These are phyloP conservation scores for Paedocypris sp. DNA, from an alignment of 2,113 vertebrate genomes.

Conservation along the genomic window DNA sequence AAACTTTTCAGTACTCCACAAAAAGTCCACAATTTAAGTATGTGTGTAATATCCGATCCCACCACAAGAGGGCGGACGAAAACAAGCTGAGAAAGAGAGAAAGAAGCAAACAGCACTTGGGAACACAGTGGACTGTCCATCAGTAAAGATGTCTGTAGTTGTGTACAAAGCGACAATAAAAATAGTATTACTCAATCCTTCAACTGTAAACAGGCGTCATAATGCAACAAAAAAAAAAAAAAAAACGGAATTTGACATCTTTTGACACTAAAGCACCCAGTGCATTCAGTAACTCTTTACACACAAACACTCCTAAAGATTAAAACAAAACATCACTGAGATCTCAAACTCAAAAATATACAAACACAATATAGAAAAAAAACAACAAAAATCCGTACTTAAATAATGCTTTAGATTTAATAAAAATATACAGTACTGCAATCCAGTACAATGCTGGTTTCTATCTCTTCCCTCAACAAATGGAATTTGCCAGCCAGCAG, in stretches of 20 bases:
- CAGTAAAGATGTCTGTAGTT: background rate
- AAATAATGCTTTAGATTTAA: conserved; percentile 35
- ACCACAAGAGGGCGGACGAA: conserved; percentile 43
- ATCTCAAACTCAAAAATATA: conserved; percentile 26
- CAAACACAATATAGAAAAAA: conserved; percentile 22
- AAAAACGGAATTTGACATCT: conserved; percentile 4
- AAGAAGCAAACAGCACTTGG: background rate
- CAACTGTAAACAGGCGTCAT: background rate
- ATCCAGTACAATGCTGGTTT: conserved; percentile 43
- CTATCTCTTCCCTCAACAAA: conserved; percentile 18
- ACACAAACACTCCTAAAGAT: conserved; percentile 29
- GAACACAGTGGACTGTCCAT: background rate
- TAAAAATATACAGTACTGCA: conserved; percentile 26
- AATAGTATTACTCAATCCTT: conserved; percentile 32
- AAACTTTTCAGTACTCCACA: background rate
- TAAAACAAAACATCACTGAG: conserved; percentile 19
- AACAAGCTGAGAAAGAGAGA: background rate
- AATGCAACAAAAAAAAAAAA: background rate
- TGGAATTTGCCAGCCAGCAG: conserved; percentile 81
- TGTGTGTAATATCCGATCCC: background rate
- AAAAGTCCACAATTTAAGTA: background rate
- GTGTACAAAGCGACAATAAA: conserved; percentile 32
- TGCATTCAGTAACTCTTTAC: conserved; percentile 36
- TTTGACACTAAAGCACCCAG: conserved; percentile 42
- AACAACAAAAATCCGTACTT: conserved; percentile 36